These are phyloP conservation scores for Rhaphigaster nebulosa DNA, from an alignment of 2,888 invertebrate genomes.

Conservation along the genomic window DNA sequence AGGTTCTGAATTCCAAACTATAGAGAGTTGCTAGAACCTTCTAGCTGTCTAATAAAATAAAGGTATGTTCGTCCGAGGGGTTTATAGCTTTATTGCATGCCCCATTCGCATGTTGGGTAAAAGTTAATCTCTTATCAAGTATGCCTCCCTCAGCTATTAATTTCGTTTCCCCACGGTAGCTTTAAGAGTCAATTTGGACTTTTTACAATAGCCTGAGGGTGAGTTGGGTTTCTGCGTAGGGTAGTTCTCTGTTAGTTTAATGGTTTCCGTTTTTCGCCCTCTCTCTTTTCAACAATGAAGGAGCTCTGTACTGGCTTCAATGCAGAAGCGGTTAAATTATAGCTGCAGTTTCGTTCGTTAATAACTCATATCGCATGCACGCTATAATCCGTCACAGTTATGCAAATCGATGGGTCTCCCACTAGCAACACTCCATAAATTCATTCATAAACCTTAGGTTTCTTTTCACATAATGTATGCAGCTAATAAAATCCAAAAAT, in stretches of 20 bases:
- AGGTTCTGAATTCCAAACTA: background rate
- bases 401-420: background rate
- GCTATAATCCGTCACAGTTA: constrained; percentile 2
- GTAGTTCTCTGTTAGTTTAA: constrained; percentile 13
- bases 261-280: constrained; percentile 6
- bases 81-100: constrained; percentile 45
- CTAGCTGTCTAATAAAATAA: constrained; percentile 12
- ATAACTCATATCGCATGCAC: constrained; percentile 23
- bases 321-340: background rate
- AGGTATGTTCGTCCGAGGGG: background rate
- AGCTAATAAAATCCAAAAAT: background rate
- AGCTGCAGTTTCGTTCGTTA: background rate
- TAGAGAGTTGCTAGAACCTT: background rate
- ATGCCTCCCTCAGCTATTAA: constrained; percentile 1
- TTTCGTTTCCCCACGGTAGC: constrained; percentile 29
- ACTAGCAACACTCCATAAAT: constrained; percentile 18
- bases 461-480: background rate
- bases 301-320: background rate
- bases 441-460: background rate
- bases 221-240: constrained; percentile 18
- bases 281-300: background rate
- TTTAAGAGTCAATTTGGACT: constrained; percentile 45
- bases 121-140: constrained; percentile 50
- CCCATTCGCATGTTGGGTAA: constrained; percentile 21
- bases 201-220: constrained; percentile 11